These are phyloP conservation scores for Burhinus bistriatus DNA, from an alignment of 2,113 vertebrate species.

Conservation along the genomic window DNA sequence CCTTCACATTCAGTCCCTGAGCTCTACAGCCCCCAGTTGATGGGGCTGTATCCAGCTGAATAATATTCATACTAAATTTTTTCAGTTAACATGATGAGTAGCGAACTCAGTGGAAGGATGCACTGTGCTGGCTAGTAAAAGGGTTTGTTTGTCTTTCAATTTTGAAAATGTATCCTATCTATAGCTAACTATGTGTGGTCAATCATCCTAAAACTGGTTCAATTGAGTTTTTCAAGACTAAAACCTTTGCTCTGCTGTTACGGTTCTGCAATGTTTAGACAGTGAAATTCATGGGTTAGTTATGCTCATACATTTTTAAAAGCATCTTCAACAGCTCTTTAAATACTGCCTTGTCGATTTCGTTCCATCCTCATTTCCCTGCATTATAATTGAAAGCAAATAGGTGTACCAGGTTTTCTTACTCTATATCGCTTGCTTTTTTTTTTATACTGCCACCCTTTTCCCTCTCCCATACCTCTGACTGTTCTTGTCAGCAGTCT, in stretches of 20 bases:
- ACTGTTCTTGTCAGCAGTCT: not conserved
- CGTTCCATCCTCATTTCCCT: not conserved
- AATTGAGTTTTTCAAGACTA: not conserved
- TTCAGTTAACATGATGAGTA: not conserved
- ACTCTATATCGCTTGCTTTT: not conserved
- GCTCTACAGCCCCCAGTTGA: not conserved
- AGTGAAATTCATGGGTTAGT: not conserved
- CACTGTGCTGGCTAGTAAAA: not conserved
- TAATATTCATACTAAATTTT: not conserved
- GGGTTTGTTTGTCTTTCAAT: not conserved
- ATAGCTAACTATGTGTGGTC: not conserved
- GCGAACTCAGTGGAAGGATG: not conserved
- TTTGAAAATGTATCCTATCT: not conserved
- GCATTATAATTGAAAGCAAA: not conserved
- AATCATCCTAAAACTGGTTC: not conserved
- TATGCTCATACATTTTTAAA: not conserved
- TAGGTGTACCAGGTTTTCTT: not conserved
- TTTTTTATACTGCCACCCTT: not conserved
- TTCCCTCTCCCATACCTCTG: not conserved
- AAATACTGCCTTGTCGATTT: not conserved
- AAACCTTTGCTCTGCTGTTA: not conserved
- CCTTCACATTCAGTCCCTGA: not conserved
- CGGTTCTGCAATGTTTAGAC: not conserved
- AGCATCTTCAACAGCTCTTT: not conserved
- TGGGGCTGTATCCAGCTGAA: not conserved